phyloP scores from a whole-genome alignment of 2,797 vertebrate genomes.

The Craterocephalus amniculus region DNA sequence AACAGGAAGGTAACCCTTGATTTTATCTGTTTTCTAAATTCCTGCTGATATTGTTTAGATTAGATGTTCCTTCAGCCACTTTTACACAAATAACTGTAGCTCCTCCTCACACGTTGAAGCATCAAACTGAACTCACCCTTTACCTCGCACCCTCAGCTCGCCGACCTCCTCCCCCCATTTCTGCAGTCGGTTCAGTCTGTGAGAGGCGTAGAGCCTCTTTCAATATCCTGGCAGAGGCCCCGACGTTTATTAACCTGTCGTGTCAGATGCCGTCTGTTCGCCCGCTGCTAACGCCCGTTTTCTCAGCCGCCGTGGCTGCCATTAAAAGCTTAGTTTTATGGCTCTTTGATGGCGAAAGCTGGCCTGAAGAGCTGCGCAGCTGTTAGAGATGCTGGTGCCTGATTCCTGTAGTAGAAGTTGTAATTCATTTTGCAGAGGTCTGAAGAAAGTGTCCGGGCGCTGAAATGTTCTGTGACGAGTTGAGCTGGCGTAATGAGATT shows the following conservation, averaged over 20 bases:
- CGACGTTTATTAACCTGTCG: slow-evolving; percentile 65
- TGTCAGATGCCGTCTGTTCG: slow-evolving; percentile 73
- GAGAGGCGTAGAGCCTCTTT: slow-evolving; percentile 33
- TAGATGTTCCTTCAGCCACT: neutral
- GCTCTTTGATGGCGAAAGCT: slow-evolving; percentile 58
- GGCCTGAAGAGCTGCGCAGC: slow-evolving; percentile 54
- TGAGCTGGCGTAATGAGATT: slow-evolving; percentile 21
- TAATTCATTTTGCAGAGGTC: slow-evolving; percentile 48
- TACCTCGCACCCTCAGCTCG: slow-evolving; percentile 16
- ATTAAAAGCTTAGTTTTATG: slow-evolving; percentile 62
- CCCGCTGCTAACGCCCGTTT: slow-evolving; percentile 51
- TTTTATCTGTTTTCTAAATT: no score
- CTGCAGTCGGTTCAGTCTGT: slow-evolving; percentile 10
- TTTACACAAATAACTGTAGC: neutral
- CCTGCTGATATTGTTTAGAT: no score
- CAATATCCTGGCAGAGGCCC: slow-evolving; percentile 63
- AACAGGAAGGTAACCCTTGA: no score
- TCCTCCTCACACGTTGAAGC: slow-evolving; percentile 5
- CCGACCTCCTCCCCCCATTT: slow-evolving; percentile 20
- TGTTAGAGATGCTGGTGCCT: slow-evolving; percentile 51
- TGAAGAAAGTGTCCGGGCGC: slow-evolving; percentile 27
- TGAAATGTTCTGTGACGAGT: slow-evolving; percentile 27
- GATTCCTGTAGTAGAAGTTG: slow-evolving; percentile 40
- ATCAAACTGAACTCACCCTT: slow-evolving; percentile 3
- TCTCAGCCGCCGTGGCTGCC: slow-evolving; percentile 40